A percentile compares a stretch with the other conserved stretches of the same genome.
phyloP scores from a whole-genome alignment of 2,113 vertebrate species.

The Solea senegalensis region DNA sequence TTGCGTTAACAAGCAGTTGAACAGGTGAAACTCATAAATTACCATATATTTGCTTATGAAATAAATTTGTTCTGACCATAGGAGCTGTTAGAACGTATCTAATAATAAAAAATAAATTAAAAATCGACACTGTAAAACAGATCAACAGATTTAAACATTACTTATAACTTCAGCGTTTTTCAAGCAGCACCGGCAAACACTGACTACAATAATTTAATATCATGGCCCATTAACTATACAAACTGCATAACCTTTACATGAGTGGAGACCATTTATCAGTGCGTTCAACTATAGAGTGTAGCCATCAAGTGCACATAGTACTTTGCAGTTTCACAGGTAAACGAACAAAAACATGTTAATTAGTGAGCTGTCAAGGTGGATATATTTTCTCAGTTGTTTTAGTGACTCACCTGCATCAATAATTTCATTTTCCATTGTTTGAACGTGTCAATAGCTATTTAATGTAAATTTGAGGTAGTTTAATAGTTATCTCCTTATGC shows the following conservation, averaged over 20 bases:
- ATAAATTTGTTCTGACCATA: background rate
- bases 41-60: background rate
- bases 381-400: too few species aligned
- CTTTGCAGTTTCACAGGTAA: background rate
- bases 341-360: background rate
- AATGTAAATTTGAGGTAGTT: too few species aligned
- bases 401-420: too few species aligned
- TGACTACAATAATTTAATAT: background rate
- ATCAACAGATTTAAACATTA: background rate
- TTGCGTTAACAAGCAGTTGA: too few species aligned
- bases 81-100: background rate
- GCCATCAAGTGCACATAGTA: background rate
- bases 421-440: too few species aligned
- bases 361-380: background rate
- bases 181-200: background rate
- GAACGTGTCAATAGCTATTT: too few species aligned
- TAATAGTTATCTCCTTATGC: background rate
- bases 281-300: background rate
- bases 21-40: too few species aligned
- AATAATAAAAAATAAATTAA: too few species aligned
- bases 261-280: background rate
- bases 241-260: conserved; percentile 8
- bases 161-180: background rate
- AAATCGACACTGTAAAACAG: background rate
- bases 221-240: background rate